Conservation (phyloP, 2,888 invertebrate genomes). For the Cactoblastis cactorum region DNA sequence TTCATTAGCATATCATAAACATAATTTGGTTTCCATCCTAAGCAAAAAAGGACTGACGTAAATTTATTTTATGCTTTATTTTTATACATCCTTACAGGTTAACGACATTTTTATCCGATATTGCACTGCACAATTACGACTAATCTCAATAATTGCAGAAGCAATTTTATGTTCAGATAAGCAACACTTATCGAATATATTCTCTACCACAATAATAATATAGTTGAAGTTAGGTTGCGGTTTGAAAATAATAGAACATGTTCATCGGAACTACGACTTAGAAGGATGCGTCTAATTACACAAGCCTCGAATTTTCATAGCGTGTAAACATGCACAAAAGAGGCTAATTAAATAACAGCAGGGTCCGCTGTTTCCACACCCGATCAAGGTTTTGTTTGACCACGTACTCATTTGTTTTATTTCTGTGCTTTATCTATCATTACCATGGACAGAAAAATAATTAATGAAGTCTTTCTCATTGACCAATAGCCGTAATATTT, state of each 20-base stretch:
- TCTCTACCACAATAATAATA: not conserved
- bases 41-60: not conserved
- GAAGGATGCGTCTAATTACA: conserved; percentile 12
- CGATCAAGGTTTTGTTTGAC: conserved; percentile 11
- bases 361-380: conserved; percentile 10
- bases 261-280: conserved; percentile 4
- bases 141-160: conserved; percentile 8
- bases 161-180: not conserved
- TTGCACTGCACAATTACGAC: conserved; percentile 1
- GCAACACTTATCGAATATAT: not conserved
- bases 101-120: not conserved
- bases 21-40: not conserved
- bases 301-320: conserved; percentile 13
- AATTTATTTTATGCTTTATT: too few relatives aligned
- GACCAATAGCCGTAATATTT: too few relatives aligned
- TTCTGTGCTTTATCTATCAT: too few relatives aligned
- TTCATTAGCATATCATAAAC: not conserved
- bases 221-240: not conserved
- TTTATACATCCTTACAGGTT: too few relatives aligned
- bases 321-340: conserved; percentile 14
- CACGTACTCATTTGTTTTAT: not conserved
- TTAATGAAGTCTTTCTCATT: too few relatives aligned
- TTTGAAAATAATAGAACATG: not conserved
- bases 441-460: too few relatives aligned
- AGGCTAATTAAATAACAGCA: conserved; percentile 15